phyloP scores from a whole-genome alignment of 2,797 vertebrate species.

The Propithecus perrieri region DNA sequence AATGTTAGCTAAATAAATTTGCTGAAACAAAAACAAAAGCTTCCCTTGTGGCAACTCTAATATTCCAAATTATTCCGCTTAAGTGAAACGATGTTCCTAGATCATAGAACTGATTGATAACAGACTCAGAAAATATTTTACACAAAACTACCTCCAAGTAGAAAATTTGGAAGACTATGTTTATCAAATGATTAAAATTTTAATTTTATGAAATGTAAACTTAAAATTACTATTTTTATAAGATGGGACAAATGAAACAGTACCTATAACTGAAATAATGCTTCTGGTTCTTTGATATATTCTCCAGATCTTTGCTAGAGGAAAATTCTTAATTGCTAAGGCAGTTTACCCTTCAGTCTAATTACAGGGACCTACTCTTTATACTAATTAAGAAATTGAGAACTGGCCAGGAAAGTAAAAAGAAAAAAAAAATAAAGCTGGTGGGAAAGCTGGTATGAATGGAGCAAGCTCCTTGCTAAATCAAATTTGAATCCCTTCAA shows the following conservation, averaged over 20 bases:
- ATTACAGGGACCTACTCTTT: neutral
- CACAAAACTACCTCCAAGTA: neutral
- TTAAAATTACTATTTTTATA: constrained; percentile 19
- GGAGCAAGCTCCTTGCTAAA: neutral
- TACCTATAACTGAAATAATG: constrained; percentile 14
- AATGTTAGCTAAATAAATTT: neutral
- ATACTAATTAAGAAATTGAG: constrained; percentile 35
- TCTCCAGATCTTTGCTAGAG: neutral
- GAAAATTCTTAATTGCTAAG: neutral
- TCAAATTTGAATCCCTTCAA: constrained; percentile 1
- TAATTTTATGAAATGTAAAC: neutral
- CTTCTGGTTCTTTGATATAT: neutral
- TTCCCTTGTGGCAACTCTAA: neutral
- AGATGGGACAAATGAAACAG: neutral
- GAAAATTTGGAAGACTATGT: neutral
- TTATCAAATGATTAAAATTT: constrained; percentile 9
- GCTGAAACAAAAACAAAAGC: neutral
- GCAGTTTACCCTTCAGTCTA: neutral
- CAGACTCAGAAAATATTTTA: neutral
- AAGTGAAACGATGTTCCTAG: neutral
- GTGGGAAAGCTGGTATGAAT: neutral
- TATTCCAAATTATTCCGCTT: neutral
- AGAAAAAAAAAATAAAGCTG: neutral
- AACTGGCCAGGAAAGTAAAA: neutral
- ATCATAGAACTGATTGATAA: neutral